Base-by-base conservation (phyloP, 2,797 vertebrate species). In the Anabacerthia variegaticeps region DNA sequence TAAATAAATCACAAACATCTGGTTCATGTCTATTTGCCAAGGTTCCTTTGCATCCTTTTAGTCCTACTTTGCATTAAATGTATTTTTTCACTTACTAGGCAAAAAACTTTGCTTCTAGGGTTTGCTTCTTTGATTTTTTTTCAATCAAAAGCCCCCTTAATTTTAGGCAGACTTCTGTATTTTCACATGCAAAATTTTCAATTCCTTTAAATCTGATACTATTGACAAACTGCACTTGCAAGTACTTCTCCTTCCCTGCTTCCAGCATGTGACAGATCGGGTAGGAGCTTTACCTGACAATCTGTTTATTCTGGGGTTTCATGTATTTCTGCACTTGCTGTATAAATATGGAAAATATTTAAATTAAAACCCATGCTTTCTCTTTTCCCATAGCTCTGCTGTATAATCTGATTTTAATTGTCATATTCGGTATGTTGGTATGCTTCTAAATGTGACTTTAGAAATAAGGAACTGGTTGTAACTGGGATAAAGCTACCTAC, bases 61-160 rank as follows among this genome's bases (percentile, higher is more conserved):
- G 34, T 41, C 20, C 11, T 34, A 32, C 11, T 63, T 81, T 34
- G 15, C 5, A 26, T 68, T 43, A 58, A 52, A 67, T 36, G 2
- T 28, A 26, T 58, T 86, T 71, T 19, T 77, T 69, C 10, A 32
- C 3, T 81, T 80, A 21, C 1, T 39, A 36, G 10, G 22, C 7
- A 22, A 59, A 76, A 84, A 43, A 4, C 6, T 58, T 63, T 63
- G 9, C 10, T 75, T 9, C 13, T 75, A 17, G 34, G 22, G 41
- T 43, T 63, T 80, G 46, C 51, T 43, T 51, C 6, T 12, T 52
- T 15, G 9, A 65, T 2, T 37, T 77, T 73, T 66, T 69, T 69
- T 39, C n/a, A 32, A 27, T n/a, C 0, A n/a, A 49, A 28, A 13
- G 0, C 0, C 3, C 3, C 8, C 4, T 30, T 36, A 18, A 43